A percentile compares a stretch with the other conserved stretches of the same genome.
phyloP scores from a whole-genome alignment of 2,113 vertebrate species.

The Sceloporus tristichus region DNA sequence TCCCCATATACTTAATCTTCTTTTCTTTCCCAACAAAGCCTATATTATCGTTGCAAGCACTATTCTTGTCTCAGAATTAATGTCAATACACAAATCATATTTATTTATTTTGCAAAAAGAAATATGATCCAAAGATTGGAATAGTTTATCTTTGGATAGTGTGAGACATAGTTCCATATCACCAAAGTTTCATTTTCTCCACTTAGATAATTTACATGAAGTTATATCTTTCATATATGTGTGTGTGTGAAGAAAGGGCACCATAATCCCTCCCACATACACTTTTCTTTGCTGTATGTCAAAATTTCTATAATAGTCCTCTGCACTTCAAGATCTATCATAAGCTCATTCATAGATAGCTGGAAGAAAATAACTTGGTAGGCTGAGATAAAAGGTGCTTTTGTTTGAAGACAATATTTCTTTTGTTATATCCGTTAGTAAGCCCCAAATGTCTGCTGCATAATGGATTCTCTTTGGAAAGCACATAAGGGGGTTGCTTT shows the following conservation, averaged over 20 bases:
- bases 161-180: not conserved
- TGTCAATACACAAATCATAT: not conserved
- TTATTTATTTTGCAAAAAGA: not conserved
- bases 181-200: not conserved
- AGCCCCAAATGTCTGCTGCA: constrained; percentile 23
- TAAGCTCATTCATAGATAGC: not conserved
- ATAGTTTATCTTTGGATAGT: not conserved
- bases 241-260: not conserved
- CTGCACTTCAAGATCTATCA: constrained; percentile 3
- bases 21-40: too few relatives aligned
- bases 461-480: constrained; percentile 24
- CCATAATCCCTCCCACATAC: not conserved
- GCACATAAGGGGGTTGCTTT: not conserved
- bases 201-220: constrained; percentile 3
- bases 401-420: constrained; percentile 34
- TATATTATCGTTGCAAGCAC: not conserved
- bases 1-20: too few relatives aligned
- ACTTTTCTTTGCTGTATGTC: not conserved
- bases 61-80: not conserved
- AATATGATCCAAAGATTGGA: not conserved
- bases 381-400: not conserved
- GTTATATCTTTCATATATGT: not conserved
- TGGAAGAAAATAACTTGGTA: constrained; percentile 38
- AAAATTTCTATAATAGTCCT: not conserved
- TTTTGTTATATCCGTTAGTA: constrained; percentile 27